phyloP scores from a whole-genome alignment of 2,113 vertebrate species.

The Nesogale talazaci region DNA sequence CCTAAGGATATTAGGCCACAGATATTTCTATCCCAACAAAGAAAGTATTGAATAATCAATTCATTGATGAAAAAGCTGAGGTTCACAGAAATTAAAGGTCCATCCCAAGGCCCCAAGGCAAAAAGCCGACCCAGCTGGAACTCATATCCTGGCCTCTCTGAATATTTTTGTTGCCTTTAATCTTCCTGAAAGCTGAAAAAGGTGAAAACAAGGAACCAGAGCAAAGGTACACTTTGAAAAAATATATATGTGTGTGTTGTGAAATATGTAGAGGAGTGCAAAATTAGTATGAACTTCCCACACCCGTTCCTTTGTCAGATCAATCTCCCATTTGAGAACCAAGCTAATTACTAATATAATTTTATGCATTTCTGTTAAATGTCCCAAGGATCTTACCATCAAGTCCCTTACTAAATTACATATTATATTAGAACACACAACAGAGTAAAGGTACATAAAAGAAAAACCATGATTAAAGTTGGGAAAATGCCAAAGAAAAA shows the following conservation, averaged over 20 bases:
- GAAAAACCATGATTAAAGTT: neutral
- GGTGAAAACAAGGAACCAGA: neutral
- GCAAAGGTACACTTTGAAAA: neutral
- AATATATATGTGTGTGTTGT: neutral
- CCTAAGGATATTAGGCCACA: no score
- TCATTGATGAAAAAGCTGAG: neutral
- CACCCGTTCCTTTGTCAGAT: neutral
- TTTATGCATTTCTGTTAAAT: conserved; percentile 45
- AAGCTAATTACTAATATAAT: conserved; percentile 45
- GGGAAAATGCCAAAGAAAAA: conserved; percentile 22
- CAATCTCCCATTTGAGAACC: conserved; percentile 41
- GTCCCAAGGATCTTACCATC: neutral
- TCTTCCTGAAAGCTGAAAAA: neutral
- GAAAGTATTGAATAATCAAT: conserved; percentile 6
- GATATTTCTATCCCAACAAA: neutral
- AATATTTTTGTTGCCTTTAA: neutral
- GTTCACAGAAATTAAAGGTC: no score
- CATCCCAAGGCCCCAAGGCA: neutral
- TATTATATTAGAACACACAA: neutral
- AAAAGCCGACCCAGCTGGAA: neutral
- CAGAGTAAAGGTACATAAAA: neutral
- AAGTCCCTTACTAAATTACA: conserved; percentile 39
- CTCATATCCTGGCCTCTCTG: neutral
- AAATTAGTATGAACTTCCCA: conserved; percentile 20
- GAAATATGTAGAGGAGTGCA: conserved; percentile 32